Evolutionary conservation across 2,113 vertebrate genomes (phyloP).

Genomic region (Datnioides undecimradiatus): DNA sequence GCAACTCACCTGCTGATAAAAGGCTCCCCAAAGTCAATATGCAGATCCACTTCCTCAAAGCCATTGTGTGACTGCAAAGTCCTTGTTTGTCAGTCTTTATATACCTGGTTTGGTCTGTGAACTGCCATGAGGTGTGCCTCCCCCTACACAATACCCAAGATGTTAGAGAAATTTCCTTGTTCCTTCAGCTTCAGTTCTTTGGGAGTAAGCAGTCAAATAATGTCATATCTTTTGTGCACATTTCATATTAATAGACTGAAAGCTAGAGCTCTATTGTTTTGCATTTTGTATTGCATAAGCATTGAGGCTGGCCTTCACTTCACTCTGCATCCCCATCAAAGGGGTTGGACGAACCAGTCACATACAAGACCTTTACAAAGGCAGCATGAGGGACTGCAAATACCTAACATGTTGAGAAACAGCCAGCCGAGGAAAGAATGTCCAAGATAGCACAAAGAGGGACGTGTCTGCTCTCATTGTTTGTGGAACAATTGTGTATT

Average conservation of each 20-base stretch:
- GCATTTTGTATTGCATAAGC: too few relatives aligned
- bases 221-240: not conserved
- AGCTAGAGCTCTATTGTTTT: not conserved
- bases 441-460: not conserved
- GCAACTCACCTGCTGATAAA: slow-evolving; percentile 61
- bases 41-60: slow-evolving; percentile 27
- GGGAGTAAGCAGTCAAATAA: not conserved
- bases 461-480: not conserved
- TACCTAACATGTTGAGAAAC: slow-evolving; percentile 11
- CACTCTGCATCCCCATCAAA: not conserved
- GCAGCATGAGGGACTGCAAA: not conserved
- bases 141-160: not conserved
- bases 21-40: slow-evolving; percentile 20
- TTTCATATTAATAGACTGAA: too few relatives aligned
- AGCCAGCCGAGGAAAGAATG: slow-evolving; percentile 16
- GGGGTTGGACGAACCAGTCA: not conserved
- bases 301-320: not conserved
- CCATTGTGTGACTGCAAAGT: slow-evolving; percentile 47
- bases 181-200: not conserved
- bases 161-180: slow-evolving; percentile 10
- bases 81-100: slow-evolving; percentile 29
- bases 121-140: slow-evolving; percentile 2
- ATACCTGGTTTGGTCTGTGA: slow-evolving; percentile 7
- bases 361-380: not conserved
- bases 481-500: not conserved